Evolutionary conservation across 2,113 vertebrate species (phyloP).

Genomic region (Asarcornis scutulata): DNA sequence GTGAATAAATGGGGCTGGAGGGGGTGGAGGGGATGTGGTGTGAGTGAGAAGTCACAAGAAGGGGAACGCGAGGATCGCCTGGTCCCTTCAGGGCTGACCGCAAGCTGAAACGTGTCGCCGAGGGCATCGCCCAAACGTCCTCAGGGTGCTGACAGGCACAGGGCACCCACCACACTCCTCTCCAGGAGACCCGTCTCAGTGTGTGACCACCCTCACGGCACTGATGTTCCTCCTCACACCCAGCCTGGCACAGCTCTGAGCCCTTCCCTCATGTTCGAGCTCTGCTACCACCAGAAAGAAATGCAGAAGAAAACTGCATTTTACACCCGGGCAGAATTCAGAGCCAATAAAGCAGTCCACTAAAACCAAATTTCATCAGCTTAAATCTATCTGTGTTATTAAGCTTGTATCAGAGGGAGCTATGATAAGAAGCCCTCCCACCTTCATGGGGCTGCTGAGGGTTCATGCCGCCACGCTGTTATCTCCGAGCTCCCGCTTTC

Average conservation of each 20-base stretch:
- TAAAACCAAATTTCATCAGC: neutral
- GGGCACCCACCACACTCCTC: neutral
- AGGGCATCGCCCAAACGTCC: too few relatives aligned
- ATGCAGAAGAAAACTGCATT: neutral
- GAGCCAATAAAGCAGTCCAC: too few relatives aligned
- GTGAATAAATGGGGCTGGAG: too few relatives aligned
- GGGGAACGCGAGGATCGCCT: too few relatives aligned
- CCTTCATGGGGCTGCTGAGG: rapidly evolving
- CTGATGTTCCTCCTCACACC: neutral
- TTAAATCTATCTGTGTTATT: neutral
- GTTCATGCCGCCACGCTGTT: rapidly evolving
- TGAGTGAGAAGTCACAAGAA: neutral
- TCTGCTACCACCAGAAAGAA: neutral
- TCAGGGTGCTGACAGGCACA: neutral
- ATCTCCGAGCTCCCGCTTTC: neutral
- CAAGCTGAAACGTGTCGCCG: too few relatives aligned
- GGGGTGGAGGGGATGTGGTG: neutral
- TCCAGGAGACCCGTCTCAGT: neutral
- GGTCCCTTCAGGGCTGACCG: too few relatives aligned
- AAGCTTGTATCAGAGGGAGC: neutral
- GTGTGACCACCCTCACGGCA: too few relatives aligned
- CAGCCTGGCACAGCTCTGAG: neutral
- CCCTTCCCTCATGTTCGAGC: neutral
- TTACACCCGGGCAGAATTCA: neutral
- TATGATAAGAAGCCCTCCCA: rapidly evolving